Percentiles rank a stretch among this genome's conserved stretches.
Conservation (phyloP, 92 coral and sea anemone genomes). For the Muricea muricata region DNA sequence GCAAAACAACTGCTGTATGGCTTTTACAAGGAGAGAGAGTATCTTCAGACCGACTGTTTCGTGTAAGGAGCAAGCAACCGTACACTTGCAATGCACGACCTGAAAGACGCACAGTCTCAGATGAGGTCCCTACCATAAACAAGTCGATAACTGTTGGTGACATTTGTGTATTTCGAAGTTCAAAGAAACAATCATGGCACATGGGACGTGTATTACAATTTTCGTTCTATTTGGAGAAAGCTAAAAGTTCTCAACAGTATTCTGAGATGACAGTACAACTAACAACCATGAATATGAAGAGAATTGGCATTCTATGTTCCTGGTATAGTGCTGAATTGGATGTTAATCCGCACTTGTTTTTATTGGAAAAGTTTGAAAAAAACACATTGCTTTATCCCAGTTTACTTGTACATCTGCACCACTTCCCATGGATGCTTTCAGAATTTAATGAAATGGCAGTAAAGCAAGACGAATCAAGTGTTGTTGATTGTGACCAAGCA, state of each 20-base stretch:
- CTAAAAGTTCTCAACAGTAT: neutral
- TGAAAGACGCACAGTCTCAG: neutral
- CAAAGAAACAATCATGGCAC: conserved; percentile 1
- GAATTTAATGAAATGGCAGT: too few relatives aligned
- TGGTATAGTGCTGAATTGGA: conserved; percentile 1
- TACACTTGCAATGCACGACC: neutral
- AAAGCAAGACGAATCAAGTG: too few relatives aligned
- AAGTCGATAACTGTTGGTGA: neutral
- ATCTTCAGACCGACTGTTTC: neutral
- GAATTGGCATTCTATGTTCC: neutral
- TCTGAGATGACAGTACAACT: neutral
- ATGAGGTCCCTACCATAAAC: neutral
- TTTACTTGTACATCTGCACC: neutral
- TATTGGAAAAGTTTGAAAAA: neutral
- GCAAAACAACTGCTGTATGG: too few relatives aligned
- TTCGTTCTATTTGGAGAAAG: conserved; percentile 1
- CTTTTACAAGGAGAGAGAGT: conserved; percentile 31
- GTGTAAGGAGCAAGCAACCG: conserved; percentile 6
- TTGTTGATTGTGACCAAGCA: too few relatives aligned
- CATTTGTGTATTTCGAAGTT: neutral
- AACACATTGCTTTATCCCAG: neutral
- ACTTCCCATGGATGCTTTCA: conserved; percentile 2
- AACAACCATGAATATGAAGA: conserved; percentile 1
- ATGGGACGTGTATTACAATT: conserved; percentile 8
- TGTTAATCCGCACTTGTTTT: neutral